Conservation (phyloP, 2,797 vertebrate genomes). For the Diglossa cyanea region DNA sequence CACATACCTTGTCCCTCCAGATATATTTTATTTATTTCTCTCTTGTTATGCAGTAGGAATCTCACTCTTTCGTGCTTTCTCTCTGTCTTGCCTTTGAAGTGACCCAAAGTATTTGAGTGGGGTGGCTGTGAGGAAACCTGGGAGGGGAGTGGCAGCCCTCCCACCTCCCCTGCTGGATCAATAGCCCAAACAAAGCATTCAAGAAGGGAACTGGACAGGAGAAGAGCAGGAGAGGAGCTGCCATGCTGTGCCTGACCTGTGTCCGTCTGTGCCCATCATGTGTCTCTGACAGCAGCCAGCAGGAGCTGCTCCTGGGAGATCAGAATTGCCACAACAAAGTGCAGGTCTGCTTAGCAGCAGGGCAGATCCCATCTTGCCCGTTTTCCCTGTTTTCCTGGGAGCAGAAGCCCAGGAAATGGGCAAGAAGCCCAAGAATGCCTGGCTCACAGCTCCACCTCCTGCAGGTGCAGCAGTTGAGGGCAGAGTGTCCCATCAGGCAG, state of each 20-base stretch:
- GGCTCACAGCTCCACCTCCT: background rate
- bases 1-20: slow-evolving; percentile 11
- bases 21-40: slow-evolving; percentile 59
- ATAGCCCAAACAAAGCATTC: background rate
- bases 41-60: background rate
- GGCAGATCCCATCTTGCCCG: background rate
- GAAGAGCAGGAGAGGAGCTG: background rate
- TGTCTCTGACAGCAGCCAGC: background rate
- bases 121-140: background rate
- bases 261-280: background rate
- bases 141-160: background rate
- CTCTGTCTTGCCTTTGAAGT: background rate
- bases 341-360: background rate
- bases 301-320: background rate
- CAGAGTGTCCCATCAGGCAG: background rate
- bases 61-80: background rate
- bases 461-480: fast-evolving
- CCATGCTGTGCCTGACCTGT: background rate
- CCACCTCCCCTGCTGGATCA: background rate
- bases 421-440: background rate
- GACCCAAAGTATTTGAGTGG: background rate
- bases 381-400: fast-evolving
- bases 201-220: background rate
- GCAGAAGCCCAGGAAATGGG: background rate
- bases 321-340: background rate